phyloP scores from a whole-genome alignment of 2,113 vertebrate species.

The Pristiophorus japonicus region DNA sequence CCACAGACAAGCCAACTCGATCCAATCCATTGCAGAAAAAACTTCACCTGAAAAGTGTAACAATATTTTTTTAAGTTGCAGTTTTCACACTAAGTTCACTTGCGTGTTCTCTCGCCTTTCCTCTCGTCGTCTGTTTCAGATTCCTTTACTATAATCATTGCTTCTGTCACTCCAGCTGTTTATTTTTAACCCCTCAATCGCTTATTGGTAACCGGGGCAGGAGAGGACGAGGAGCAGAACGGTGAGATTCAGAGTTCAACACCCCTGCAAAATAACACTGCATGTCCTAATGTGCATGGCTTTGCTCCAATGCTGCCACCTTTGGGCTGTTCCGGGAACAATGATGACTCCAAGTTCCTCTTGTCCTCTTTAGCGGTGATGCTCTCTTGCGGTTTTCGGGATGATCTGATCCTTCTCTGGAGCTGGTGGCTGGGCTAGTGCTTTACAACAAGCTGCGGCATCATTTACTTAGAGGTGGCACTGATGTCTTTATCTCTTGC shows the following conservation, averaged over 20 bases:
- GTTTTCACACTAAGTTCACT: background rate
- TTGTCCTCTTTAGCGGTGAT: background rate
- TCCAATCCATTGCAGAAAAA: background rate
- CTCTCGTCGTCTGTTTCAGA: conserved; percentile 1
- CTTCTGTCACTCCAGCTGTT: background rate
- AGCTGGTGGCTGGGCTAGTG: background rate
- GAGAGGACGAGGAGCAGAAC: background rate
- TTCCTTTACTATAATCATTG: background rate
- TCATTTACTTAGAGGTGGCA: background rate
- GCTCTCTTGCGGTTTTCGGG: background rate
- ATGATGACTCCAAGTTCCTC: background rate
- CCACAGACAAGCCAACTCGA: background rate
- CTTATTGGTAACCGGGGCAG: background rate
- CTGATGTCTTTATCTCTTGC: background rate
- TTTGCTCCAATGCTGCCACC: background rate
- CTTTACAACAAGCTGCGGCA: background rate
- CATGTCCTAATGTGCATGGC: background rate
- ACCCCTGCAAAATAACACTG: background rate
- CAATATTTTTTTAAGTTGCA: background rate
- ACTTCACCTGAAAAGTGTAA: background rate
- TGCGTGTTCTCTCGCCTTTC: background rate
- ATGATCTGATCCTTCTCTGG: background rate
- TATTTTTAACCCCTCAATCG: background rate
- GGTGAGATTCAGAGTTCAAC: background rate
- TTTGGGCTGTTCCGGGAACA: background rate